These are phyloP conservation scores for Hetaerina americana DNA, from an alignment of 1,140 invertebrate genomes.

Conservation along the genomic window DNA sequence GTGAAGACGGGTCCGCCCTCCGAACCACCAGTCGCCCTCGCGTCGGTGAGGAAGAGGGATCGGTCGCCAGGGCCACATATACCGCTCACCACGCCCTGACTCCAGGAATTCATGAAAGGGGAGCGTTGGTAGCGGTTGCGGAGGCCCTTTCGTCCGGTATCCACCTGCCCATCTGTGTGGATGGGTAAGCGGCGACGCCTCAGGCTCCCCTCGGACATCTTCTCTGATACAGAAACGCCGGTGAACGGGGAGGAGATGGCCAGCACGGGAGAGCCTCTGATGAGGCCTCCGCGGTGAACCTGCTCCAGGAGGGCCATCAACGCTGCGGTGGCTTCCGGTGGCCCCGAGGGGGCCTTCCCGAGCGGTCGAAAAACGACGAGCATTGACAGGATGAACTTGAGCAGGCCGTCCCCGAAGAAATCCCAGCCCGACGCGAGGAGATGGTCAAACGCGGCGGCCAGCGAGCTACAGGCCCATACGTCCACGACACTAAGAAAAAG, in stretches of 20 bases:
- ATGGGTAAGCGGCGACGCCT: too few relatives aligned
- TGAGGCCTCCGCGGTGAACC: not conserved
- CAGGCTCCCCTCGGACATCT: too few relatives aligned
- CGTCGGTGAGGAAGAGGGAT: slow-evolving; percentile 39
- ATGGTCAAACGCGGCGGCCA: not conserved
- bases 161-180: too few relatives aligned
- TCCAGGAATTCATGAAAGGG: slow-evolving; percentile 37
- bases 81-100: slow-evolving; percentile 40
- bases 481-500: not conserved
- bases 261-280: not conserved
- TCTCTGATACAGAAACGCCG: too few relatives aligned
- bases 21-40: slow-evolving; percentile 37
- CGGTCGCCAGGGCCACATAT: slow-evolving; percentile 35
- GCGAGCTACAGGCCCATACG: not conserved
- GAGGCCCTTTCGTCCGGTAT: not conserved
- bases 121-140: not conserved
- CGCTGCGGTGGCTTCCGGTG: not conserved
- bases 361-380: not conserved
- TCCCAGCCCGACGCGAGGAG: not conserved
- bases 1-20: slow-evolving; percentile 43
- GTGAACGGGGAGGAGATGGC: not conserved
- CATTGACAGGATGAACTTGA: not conserved
- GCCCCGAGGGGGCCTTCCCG: not conserved
- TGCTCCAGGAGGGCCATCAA: not conserved
- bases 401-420: not conserved